These are phyloP conservation scores for Buphagus erythrorhynchus DNA, from an alignment of 2,797 vertebrate species.

Conservation along the genomic window DNA sequence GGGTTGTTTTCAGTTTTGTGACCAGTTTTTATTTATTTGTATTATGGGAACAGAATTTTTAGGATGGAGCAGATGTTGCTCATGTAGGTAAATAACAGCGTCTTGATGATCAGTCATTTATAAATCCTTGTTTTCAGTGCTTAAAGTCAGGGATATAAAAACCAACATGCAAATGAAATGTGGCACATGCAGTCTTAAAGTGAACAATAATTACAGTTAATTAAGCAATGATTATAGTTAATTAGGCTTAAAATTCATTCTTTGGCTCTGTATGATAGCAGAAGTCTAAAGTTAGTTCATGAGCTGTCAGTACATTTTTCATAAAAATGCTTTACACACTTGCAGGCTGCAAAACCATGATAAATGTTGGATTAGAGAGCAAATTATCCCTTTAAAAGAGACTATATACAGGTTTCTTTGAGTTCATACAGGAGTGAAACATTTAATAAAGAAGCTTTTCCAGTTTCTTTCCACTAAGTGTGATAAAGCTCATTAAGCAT, in stretches of 20 bases:
- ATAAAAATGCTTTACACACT: not conserved
- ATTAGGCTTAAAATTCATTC: conserved; percentile 39
- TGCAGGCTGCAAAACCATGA: not conserved
- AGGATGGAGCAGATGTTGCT: not conserved
- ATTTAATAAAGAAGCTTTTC: not conserved
- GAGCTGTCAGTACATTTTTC: conserved; percentile 38
- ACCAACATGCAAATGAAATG: not conserved
- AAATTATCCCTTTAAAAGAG: not conserved
- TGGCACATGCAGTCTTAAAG: conserved; percentile 11
- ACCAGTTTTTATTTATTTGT: not conserved
- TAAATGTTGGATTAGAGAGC: not conserved
- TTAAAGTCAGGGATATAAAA: not conserved
- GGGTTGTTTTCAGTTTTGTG: not conserved
- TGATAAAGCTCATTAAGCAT: conserved; percentile 17
- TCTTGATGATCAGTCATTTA: not conserved
- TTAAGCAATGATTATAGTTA: conserved; percentile 53
- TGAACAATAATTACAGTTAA: conserved; percentile 47
- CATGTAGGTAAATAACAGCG: not conserved
- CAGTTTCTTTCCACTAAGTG: not conserved
- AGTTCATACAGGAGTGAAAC: not conserved
- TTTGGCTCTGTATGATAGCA: conserved; percentile 21
- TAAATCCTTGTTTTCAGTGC: not conserved
- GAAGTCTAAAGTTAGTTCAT: conserved; percentile 42
- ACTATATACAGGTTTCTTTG: not conserved
- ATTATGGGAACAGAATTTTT: not conserved